Conservation (phyloP, 1,140 invertebrate species). For the Aphelinus atriplicis region DNA sequence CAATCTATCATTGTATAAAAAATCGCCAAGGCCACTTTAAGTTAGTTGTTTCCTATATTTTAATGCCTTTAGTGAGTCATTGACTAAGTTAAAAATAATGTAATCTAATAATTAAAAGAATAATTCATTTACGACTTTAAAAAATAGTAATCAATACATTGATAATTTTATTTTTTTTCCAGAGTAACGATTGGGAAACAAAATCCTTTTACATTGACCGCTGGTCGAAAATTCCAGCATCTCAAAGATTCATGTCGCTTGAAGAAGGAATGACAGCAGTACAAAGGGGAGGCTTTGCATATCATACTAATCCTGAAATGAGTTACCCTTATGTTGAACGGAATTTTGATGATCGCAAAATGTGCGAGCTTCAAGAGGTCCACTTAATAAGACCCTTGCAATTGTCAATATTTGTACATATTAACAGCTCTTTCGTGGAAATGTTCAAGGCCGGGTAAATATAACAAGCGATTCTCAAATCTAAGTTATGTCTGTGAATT, state of each 20-base stretch:
- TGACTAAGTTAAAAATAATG: too few relatives aligned
- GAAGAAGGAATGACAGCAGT: slow-evolving; percentile 28
- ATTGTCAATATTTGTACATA: slow-evolving; percentile 23
- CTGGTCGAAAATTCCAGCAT: slow-evolving; percentile 32
- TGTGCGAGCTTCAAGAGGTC: slow-evolving; percentile 37
- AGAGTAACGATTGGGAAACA: slow-evolving; percentile 37
- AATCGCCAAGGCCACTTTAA: too few relatives aligned
- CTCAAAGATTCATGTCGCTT: slow-evolving; percentile 16
- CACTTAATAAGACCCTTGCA: slow-evolving; percentile 27
- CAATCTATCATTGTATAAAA: too few relatives aligned
- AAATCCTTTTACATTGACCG: slow-evolving; percentile 30
- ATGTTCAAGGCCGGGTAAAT: slow-evolving; percentile 37
- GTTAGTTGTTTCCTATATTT: too few relatives aligned
- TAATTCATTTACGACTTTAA: too few relatives aligned
- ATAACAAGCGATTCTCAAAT: too few relatives aligned
- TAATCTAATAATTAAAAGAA: too few relatives aligned
- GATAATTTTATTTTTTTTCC: slow-evolving; percentile 1
- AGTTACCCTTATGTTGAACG: slow-evolving; percentile 32
- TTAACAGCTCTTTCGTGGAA: slow-evolving; percentile 34
- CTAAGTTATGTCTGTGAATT: too few relatives aligned
- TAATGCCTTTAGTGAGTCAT: too few relatives aligned
- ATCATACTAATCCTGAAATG: slow-evolving; percentile 32
- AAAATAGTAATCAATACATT: too few relatives aligned
- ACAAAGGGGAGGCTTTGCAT: slow-evolving; percentile 28
- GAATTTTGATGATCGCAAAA: slow-evolving; percentile 30